These are phyloP conservation scores for Eospalax fontanierii DNA, from an alignment of 2,797 vertebrate species.

Conservation along the genomic window DNA sequence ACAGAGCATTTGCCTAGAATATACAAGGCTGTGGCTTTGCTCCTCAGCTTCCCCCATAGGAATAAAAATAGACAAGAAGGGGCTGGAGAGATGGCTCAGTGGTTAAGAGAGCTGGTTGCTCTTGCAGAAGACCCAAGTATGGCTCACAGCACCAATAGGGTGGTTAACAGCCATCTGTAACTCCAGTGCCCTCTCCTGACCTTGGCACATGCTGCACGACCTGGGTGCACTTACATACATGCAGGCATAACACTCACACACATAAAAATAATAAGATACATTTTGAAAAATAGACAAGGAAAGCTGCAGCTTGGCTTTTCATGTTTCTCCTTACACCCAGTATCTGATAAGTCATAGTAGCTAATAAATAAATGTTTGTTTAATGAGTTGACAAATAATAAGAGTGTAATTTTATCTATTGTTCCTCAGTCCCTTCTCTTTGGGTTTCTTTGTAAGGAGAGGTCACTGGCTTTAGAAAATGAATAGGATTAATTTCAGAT, in stretches of 20 bases:
- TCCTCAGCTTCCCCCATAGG: not conserved
- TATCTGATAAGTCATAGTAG: not conserved
- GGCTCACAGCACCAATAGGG: no score
- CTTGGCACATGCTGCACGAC: no score
- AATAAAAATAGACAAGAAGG: not conserved
- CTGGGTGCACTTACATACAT: no score
- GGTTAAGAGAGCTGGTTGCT: no score
- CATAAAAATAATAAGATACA: no score
- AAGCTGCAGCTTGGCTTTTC: not conserved
- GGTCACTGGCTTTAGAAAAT: slow-evolving; percentile 29
- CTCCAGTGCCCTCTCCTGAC: no score
- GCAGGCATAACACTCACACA: no score
- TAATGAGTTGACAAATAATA: not conserved
- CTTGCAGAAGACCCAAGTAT: no score
- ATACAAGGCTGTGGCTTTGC: no score
- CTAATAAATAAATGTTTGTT: not conserved
- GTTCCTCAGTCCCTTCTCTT: not conserved
- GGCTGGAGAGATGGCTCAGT: no score
- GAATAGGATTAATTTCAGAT: not conserved
- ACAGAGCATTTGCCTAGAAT: not conserved
- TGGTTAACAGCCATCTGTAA: no score
- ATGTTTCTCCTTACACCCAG: not conserved
- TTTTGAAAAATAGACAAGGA: not conserved
- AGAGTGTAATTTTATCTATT: not conserved
- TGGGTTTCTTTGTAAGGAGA: not conserved